Evolutionary conservation across 2,113 vertebrate species (phyloP).

Genomic region (Macaca fascicularis): T2T-MFA8v1.1 NC_088378.1:58790001-58790500

Average conservation of each 20-base stretch:
- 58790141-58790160: not conserved
- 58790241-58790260: not conserved
- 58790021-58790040: not conserved
- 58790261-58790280: not conserved
- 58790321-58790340: not conserved
- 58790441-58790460: not conserved
- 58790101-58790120: not conserved
- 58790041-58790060: not conserved
- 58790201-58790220: not conserved
- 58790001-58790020: not conserved
- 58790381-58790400: not conserved
- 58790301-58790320: not conserved
- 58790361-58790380: not conserved
- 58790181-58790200: not conserved
- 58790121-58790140: not conserved
- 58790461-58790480: not conserved
- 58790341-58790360: not conserved
- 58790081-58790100: not conserved
- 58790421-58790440: not conserved
- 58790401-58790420: not conserved
- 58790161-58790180: not conserved
- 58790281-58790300: not conserved
- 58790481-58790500: not conserved
- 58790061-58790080: not conserved
- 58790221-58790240: not conserved